Conservation (phyloP, 1,140 invertebrate genomes). For the Pogonomyrmex barbatus region DNA sequence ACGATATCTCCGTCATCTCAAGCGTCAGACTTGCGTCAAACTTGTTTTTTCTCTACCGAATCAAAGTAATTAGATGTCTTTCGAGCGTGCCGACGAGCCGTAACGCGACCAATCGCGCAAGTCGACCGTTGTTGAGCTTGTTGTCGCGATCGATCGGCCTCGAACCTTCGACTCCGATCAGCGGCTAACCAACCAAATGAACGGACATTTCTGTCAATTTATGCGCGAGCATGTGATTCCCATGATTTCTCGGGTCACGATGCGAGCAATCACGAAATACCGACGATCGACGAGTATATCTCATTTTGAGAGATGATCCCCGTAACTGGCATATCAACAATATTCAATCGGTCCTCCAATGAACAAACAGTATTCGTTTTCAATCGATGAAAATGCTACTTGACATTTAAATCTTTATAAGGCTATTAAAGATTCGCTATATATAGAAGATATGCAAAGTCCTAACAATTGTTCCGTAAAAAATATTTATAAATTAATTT, state of each 20-base stretch:
- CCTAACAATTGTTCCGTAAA: too few relatives aligned
- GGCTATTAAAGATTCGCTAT: background rate
- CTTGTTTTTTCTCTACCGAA: background rate
- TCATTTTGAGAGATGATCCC: constrained; percentile 26
- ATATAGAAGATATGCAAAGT: background rate
- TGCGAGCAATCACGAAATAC: constrained; percentile 54
- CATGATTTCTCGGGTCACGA: constrained; percentile 57
- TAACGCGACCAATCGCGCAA: constrained; percentile 34
- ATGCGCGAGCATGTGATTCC: constrained; percentile 67
- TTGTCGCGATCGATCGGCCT: constrained; percentile 68
- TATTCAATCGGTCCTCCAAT: background rate
- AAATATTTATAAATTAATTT: background rate
- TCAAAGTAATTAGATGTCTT: constrained; percentile 19
- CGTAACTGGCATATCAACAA: constrained; percentile 13
- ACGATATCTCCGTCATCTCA: background rate
- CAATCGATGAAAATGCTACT: constrained; percentile 11
- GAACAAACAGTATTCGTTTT: constrained; percentile 30
- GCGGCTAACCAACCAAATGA: background rate
- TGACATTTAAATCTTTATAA: background rate
- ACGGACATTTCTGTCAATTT: constrained; percentile 67
- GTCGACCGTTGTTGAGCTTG: constrained; percentile 49
- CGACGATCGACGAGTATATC: constrained; percentile 17
- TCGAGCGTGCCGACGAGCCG: background rate
- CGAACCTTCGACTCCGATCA: constrained; percentile 63
- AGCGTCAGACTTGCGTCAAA: background rate